phyloP scores from a whole-genome alignment of 2,888 invertebrate species.

The Ornithoptera priamus region DNA sequence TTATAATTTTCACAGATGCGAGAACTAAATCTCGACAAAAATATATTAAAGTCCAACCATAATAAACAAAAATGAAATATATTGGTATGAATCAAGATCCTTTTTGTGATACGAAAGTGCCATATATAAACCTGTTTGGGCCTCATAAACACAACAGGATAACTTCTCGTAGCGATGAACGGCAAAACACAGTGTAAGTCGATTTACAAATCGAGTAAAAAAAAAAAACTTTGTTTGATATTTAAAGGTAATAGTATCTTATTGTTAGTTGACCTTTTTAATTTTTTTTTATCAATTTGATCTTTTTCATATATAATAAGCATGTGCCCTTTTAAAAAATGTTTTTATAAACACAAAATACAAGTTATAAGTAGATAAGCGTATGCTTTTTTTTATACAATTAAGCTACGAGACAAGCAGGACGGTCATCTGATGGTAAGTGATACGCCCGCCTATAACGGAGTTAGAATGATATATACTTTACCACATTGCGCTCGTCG shows the following conservation, averaged over 20 bases:
- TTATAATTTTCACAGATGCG: neutral
- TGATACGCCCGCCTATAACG: too few relatives aligned
- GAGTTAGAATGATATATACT: too few relatives aligned
- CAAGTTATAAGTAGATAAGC: too few relatives aligned
- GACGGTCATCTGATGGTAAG: too few relatives aligned
- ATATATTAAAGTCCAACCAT: too few relatives aligned
- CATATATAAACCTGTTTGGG: slow-evolving; percentile 17
- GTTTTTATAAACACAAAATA: neutral
- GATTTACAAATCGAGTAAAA: slow-evolving; percentile 7
- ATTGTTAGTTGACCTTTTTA: neutral
- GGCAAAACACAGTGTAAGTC: slow-evolving; percentile 14
- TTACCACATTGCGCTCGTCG: too few relatives aligned
- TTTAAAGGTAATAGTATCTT: slow-evolving; percentile 19
- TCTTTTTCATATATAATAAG: neutral
- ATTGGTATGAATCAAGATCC: neutral
- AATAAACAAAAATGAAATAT: neutral
- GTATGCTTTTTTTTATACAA: too few relatives aligned
- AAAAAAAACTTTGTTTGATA: slow-evolving; percentile 13
- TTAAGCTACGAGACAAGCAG: too few relatives aligned
- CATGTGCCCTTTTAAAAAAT: slow-evolving; percentile 16
- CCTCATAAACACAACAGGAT: slow-evolving; percentile 17
- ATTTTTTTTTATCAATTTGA: neutral
- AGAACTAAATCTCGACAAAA: neutral
- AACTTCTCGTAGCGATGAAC: slow-evolving; percentile 16
- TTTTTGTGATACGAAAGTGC: neutral